Evolutionary conservation across 2,113 vertebrate species (phyloP), one percentile per base, ranked within the genome.

Genomic region (Vulpes lagopus): DNA sequence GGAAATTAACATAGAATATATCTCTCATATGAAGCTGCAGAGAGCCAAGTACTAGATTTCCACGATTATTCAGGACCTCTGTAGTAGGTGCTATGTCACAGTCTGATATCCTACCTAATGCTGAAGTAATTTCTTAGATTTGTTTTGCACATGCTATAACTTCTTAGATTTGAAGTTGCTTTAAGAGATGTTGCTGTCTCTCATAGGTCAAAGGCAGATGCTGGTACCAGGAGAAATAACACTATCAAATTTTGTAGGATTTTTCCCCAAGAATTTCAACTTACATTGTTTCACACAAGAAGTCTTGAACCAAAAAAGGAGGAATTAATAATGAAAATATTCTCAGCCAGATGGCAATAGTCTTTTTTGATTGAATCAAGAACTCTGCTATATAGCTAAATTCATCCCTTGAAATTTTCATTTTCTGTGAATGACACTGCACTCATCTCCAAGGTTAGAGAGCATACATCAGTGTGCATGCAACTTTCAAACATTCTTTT

Each of bases 401-500:
- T 95, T 94, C 30, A 95, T 96, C 67, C 67, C 95, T 93, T 91
- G 53, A 97, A 91, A 96, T 95, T 97, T 97, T 93, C 97, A 97
- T 96, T 97, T 97, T 79, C 85, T 91, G 27, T 96, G 81, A 95
- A 95, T 81, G 91, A 93, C 71, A 91, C 16, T 89, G 49, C 32
- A 73, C 65, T 94, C 60, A 49, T 93, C 71, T 85, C 55, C 59
- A 81, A 95, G 98, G 98, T 96, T 88, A 98, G 96, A 98, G 97
- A 96, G 92, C 92, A 98, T 96, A 98, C 64, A 78, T 98, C 97
- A 97, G 81, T 97, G 98, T 98, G 97, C 97, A 97, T 95, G 86
- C 82, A 97, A 98, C 95, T 98, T 98, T 96, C 95, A 97, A 94
- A 98, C 80, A 90, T 96, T 95, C 89, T 35, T 15, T 97, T 98